A percentile compares a stretch with the other conserved stretches of the same genome.
Evolutionary conservation across 2,113 vertebrate species (phyloP).

Genomic region (Myodes glareolus): DNA sequence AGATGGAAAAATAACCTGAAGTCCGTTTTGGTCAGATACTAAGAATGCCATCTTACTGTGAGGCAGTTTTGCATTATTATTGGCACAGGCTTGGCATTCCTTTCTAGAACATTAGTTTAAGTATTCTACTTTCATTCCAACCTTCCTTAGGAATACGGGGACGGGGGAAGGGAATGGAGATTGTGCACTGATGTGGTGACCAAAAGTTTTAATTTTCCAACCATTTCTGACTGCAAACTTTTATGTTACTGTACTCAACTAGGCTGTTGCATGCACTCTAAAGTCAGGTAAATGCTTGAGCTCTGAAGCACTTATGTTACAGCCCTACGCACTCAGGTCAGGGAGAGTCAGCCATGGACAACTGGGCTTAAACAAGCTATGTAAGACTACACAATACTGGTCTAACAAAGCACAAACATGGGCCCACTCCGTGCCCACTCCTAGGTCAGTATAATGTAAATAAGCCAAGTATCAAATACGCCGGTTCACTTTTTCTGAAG

Average conservation of each 20-base stretch:
- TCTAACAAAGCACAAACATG: background rate
- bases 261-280: background rate
- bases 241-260: background rate
- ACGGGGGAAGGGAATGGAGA: too few relatives aligned
- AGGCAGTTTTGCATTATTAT: conserved; percentile 19
- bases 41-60: conserved; percentile 60
- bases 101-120: background rate
- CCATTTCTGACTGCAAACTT: background rate
- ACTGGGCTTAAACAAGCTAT: background rate
- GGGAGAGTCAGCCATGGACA: background rate
- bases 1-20: conserved; percentile 74
- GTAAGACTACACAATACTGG: background rate
- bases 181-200: background rate
- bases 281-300: background rate
- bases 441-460: background rate
- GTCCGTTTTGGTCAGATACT: conserved; percentile 66
- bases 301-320: background rate
- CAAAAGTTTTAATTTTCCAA: background rate
- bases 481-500: background rate
- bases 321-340: background rate
- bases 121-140: conserved; percentile 13
- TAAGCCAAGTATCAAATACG: background rate
- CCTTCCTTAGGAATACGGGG: background rate
- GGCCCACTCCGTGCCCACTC: background rate
- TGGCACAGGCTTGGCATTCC: conserved; percentile 29